Evolutionary conservation across 2,888 invertebrate species (phyloP).

Genomic region (Creontiades dilutus): DNA sequence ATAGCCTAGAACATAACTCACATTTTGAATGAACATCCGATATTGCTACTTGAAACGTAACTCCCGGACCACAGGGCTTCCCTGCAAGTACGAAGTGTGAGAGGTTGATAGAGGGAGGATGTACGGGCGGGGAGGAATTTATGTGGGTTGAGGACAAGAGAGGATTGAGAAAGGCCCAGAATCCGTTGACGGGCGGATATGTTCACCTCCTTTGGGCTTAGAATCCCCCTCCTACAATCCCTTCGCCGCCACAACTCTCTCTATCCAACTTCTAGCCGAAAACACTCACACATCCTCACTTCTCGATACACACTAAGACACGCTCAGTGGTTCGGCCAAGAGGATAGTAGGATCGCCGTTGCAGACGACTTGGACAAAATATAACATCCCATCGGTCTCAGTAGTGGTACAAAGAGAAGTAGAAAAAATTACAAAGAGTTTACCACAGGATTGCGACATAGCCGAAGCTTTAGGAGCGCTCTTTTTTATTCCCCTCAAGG

Average conservation of each 20-base stretch:
- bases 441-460: conserved; percentile 7
- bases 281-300: neutral
- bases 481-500: neutral
- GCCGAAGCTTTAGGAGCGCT: conserved; percentile 1
- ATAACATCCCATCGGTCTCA: conserved; percentile 28
- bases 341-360: conserved; percentile 1
- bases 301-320: neutral
- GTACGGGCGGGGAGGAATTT: neutral
- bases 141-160: conserved; percentile 19
- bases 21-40: neutral
- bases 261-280: neutral
- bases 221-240: neutral
- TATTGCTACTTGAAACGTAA: neutral
- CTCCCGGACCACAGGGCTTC: neutral
- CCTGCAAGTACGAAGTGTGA: neutral
- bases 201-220: conserved; percentile 31
- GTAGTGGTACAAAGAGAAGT: neutral
- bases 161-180: conserved; percentile 26
- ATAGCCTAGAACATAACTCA: too few relatives aligned
- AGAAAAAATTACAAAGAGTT: conserved; percentile 14
- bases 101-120: neutral
- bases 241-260: neutral
- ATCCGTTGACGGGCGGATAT: conserved; percentile 31
- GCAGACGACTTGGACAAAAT: conserved; percentile 12
- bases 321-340: neutral